Evolutionary conservation across 2,888 invertebrate species (phyloP), one percentile per base, ranked within the genome.

Genomic region (Coremacera marginata): DNA sequence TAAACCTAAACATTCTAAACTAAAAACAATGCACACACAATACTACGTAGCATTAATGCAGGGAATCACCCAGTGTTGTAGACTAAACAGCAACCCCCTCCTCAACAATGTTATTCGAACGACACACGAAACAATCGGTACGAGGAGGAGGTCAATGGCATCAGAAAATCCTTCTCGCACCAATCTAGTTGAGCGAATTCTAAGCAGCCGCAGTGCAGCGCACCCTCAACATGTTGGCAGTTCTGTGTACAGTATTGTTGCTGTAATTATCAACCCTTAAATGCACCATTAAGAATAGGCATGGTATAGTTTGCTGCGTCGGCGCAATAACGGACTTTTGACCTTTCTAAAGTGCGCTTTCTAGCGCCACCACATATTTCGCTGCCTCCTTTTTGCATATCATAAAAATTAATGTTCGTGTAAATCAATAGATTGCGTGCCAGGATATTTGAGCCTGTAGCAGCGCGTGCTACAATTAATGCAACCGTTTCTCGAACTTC

Each of bases 291-390:
- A 25, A 9, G 7, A 22, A 68, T 1, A 51, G 16, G 1, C 27
- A 27, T 9, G 25, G 5, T 25, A n/a, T n/a, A 16, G 51, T 68
- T 27, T 11, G 14, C 27, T 68, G 51, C 51, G 49, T 25, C 49
- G 68, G n/a, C 51, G 16, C 16, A 51, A 51, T 68, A 68, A 68
- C 68, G 51, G 51, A 68, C 68, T 68, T 68, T 51, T 68, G 68
- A 68, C 68, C 49, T 68, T 19, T 22, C 51, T 1, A 25, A 19
- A 34, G 67, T 49, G 68, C 49, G 44, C n/a, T n/a, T n/a, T 51
- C 68, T 68, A 51, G 14, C 68, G 51, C 49, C 68, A 68, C 49
- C 67, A 67, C 49, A 27, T 51, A 14, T 51, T 7, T n/a, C 51
- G 19, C 27, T 22, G 34, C 34, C 34, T 60, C 14, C 25, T 60